Base-by-base conservation (phyloP, 2,113 vertebrate genomes). In the Neoarius graeffei region DNA sequence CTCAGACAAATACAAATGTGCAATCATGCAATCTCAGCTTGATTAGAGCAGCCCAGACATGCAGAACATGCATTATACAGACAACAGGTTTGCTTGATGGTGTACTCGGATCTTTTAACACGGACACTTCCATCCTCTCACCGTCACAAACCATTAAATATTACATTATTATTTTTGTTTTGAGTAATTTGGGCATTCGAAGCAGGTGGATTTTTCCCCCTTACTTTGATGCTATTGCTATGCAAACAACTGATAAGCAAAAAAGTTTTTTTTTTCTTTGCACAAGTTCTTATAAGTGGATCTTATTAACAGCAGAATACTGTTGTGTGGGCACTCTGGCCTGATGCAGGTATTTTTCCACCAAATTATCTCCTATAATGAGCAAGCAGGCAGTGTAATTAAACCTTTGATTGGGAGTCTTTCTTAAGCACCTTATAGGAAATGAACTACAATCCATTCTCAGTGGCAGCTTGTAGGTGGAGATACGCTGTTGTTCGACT, bases 371-470 rank as follows among this genome's bases (percentile, higher is more conserved):
- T 93, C 89, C 89, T 89, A 94, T 95, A 95, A 95, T 95, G 95
- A 95, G 93, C 93, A 93, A 95, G 93, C 93, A 93, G 92, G 91
- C 92, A 93, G 92, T 95, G 93, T 95, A 96, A 96, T 96, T 95
- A 95, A 95, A 94, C 92, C 92, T 91, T 82, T 95, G 95, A 95
- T 96, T 95, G 95, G 95, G 93, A 93, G 92, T 93, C 90, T 89
- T 92, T 93, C 94, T 95, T 93, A 95, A 95, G 94, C 94, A 95
- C 95, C 95, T 95, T 94, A 95, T 94, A 94, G 94, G 92, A 95
- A 95, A 95, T 95, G 91, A 94, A 94, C 92, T 89, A 92, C 93
- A 94, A 95, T 96, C 94, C 94, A 95, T 96, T 94, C 89, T 92
- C 85, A 90, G 89, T 93, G 95, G 95, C 93, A 94, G 91, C 83